Conservation (phyloP, 2,888 invertebrate species). For the Xestobium rufovillosum region DNA sequence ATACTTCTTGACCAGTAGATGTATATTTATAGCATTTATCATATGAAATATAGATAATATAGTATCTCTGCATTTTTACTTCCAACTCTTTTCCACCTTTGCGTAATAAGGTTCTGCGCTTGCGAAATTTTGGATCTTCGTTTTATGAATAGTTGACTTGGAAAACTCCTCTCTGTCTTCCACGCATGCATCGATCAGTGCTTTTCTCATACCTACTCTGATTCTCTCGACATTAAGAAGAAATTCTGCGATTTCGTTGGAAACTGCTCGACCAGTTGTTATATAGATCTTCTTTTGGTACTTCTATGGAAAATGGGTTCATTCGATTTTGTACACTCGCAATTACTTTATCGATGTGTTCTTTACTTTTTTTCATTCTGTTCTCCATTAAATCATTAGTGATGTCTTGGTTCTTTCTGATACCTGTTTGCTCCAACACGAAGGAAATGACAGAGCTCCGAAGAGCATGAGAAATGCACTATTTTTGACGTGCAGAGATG, state of each 20-base stretch:
- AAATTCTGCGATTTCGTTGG: constrained; percentile 24
- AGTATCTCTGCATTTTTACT: constrained; percentile 24
- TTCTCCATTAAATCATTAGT: constrained; percentile 9
- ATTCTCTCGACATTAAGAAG: constrained; percentile 23
- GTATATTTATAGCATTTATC: too few relatives aligned
- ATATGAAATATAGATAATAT: too few relatives aligned
- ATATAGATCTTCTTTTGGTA: constrained; percentile 25
- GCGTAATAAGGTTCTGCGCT: too few relatives aligned
- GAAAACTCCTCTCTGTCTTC: too few relatives aligned
- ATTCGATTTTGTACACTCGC: constrained; percentile 22
- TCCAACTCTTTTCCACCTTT: constrained; percentile 26
- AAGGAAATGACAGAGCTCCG: constrained; percentile 24
- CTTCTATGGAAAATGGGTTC: constrained; percentile 23
- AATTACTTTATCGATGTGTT: constrained; percentile 14
- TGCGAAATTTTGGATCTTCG: too few relatives aligned
- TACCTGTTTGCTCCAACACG: constrained; percentile 18
- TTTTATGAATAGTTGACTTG: too few relatives aligned
- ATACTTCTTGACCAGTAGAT: too few relatives aligned
- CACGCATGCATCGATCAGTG: too few relatives aligned
- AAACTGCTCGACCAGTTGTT: constrained; percentile 24
- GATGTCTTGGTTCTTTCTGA: constrained; percentile 14
- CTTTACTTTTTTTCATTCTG: constrained; percentile 16
- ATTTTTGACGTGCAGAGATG: constrained; percentile 26
- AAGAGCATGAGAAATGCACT: constrained; percentile 23
- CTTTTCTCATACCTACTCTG: constrained; percentile 24